Evolutionary conservation across 1,140 invertebrate species (phyloP), one percentile per base, ranked within the genome.

Genomic region (Nasonia longicornis): DNA sequence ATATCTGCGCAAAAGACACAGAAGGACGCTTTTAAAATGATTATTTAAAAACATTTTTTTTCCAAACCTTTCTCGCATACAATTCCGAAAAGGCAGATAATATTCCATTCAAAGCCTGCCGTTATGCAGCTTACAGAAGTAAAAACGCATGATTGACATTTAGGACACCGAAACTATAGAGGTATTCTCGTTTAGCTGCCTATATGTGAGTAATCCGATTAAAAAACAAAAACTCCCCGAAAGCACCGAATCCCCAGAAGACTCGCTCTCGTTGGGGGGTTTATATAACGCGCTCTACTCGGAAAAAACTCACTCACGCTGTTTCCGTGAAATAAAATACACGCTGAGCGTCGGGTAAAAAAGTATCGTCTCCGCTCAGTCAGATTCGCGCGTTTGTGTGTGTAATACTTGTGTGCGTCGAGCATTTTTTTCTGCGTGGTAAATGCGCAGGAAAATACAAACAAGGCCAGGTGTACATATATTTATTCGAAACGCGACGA

Each of bases 1-100:
- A 90, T 85, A 78, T 84, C 90, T 91, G 85, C 22, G 85, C n/a
- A 90, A 89, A 58, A 77, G 31, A 67, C 2, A 67, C 16, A 58
- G n/a, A 58, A 58, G 16, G 7, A 20, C 16, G 7, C 20, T 58
- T 20, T 20, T n/a, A 20, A n/a, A 58, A 20, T 52, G 11, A 52
- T 52, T 52, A 20, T 20, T 35, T 52, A 52, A 52, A 3, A 20
- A 52, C 2, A 52, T 52, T 16, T 52, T 52, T 52, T 42, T 38
- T 42, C 10, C 7, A 42, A 26, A 52, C 48, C 48, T 16, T 52
- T 52, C 16, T 52, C 45, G 45, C 4, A 35, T 35, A 35, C 31
- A 35, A 35, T 48, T 48, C 10, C 14, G 12, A 52, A 52, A 52
- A 52, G 48, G 48, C 4, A 52, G 48, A 20, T 52, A 52, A 52